Conservation (phyloP, 2,888 invertebrate genomes). For the Polydesmus complanatus region DNA sequence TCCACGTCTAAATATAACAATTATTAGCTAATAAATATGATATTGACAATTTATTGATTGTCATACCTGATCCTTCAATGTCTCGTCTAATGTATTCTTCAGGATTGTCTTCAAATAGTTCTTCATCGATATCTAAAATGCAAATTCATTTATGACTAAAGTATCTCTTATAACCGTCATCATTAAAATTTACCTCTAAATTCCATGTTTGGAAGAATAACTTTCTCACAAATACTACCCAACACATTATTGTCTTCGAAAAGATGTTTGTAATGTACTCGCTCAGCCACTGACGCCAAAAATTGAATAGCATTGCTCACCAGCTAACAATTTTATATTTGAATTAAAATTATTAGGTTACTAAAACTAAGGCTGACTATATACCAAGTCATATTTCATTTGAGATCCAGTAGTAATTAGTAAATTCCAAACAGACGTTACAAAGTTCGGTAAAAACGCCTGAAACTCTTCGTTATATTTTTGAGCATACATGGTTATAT, state of each 20-base stretch:
- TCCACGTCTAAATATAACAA: slow-evolving; percentile 55
- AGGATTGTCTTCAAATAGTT: slow-evolving; percentile 93
- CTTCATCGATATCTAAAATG: slow-evolving; percentile 68
- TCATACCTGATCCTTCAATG: slow-evolving; percentile 70
- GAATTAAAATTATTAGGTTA: slow-evolving; percentile 1
- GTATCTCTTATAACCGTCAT: neutral
- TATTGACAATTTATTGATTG: neutral
- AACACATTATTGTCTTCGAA: slow-evolving; percentile 80
- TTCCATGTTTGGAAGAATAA: slow-evolving; percentile 97
- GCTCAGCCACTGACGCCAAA: slow-evolving; percentile 83
- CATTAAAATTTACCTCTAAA: slow-evolving; percentile 54
- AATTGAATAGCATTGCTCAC: slow-evolving; percentile 94
- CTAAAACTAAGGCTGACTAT: neutral
- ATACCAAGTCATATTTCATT: slow-evolving; percentile 78
- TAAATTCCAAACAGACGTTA: slow-evolving; percentile 85
- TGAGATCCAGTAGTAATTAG: slow-evolving; percentile 69
- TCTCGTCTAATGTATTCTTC: slow-evolving; percentile 93
- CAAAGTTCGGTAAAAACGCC: slow-evolving; percentile 75
- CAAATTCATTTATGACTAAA: neutral
- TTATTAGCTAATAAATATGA: slow-evolving; percentile 14
- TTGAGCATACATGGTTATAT: slow-evolving; percentile 83
- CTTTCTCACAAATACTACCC: slow-evolving; percentile 87
- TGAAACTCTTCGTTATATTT: slow-evolving; percentile 97
- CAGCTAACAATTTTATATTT: slow-evolving; percentile 43
- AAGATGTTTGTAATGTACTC: slow-evolving; percentile 67